Conservation (phyloP, 2,113 vertebrate genomes). For the Bujurquina vittata region DNA sequence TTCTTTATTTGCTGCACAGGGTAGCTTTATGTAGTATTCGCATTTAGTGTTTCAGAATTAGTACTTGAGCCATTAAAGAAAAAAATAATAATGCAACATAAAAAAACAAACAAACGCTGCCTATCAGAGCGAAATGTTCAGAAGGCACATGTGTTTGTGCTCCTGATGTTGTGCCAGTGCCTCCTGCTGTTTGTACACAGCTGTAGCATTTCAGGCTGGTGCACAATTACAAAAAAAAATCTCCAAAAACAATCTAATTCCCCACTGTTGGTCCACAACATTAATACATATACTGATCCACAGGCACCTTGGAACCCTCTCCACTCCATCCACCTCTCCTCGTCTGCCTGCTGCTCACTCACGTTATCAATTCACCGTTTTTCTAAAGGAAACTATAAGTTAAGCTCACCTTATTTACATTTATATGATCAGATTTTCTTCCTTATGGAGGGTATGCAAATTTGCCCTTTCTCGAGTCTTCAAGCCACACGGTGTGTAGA, state of each 20-base stretch:
- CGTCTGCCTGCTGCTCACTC: slow-evolving; percentile 49
- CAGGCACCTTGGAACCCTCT: slow-evolving; percentile 49
- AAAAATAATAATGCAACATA: background rate
- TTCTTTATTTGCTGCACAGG: background rate
- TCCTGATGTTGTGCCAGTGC: slow-evolving; percentile 56
- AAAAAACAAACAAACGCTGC: background rate
- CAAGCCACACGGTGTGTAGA: slow-evolving; percentile 60
- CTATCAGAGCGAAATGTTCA: background rate
- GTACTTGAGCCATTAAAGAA: background rate
- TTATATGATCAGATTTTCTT: slow-evolving; percentile 84
- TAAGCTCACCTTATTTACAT: slow-evolving; percentile 85
- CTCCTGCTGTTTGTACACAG: slow-evolving; percentile 63
- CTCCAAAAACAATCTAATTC: slow-evolving; percentile 27
- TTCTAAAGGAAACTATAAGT: slow-evolving; percentile 78
- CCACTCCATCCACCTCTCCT: slow-evolving; percentile 48
- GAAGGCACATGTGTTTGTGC: slow-evolving; percentile 8
- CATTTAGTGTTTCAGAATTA: background rate
- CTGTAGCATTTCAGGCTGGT: slow-evolving; percentile 4
- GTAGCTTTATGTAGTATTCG: background rate
- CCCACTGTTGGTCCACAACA: slow-evolving; percentile 31
- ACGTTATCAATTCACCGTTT: slow-evolving; percentile 73
- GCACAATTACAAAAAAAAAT: background rate
- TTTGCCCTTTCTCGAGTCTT: slow-evolving; percentile 77
- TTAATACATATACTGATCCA: slow-evolving; percentile 60
- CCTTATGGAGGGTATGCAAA: slow-evolving; percentile 81